Evolutionary conservation across 2,888 invertebrate species (phyloP).

Genomic region (Leptopilina drosophilae): DNA sequence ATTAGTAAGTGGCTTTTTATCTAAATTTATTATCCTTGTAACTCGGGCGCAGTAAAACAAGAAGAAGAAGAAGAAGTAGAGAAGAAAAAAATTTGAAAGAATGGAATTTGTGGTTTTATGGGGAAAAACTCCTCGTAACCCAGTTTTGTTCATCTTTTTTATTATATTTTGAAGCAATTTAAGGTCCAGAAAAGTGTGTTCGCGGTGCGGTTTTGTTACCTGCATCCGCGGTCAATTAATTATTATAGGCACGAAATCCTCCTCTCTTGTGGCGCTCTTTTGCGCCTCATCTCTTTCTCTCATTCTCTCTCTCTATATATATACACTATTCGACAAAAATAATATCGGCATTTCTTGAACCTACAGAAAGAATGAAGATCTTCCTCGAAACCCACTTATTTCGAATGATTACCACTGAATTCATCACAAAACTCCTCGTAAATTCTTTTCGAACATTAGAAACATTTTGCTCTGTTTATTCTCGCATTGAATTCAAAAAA

Average conservation of each 20-base stretch:
- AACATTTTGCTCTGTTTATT: too few relatives aligned
- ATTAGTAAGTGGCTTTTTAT: slow-evolving; percentile 9
- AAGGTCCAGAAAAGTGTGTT: background rate
- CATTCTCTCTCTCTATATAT: background rate
- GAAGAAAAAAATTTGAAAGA: slow-evolving; percentile 4
- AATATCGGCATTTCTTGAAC: slow-evolving; percentile 18
- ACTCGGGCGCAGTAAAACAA: too few relatives aligned
- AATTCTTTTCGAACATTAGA: slow-evolving; percentile 36
- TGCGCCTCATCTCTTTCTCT: background rate
- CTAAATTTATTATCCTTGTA: background rate
- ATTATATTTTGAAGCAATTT: slow-evolving; percentile 2
- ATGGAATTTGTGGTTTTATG: slow-evolving; percentile 3
- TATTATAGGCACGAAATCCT: background rate
- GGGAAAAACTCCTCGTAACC: slow-evolving; percentile 1
- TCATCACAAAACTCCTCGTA: slow-evolving; percentile 38
- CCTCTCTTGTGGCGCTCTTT: background rate
- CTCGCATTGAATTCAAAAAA: too few relatives aligned
- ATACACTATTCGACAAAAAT: background rate
- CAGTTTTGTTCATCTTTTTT: background rate
- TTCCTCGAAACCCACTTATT: slow-evolving; percentile 43
- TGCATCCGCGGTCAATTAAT: slow-evolving; percentile 5
- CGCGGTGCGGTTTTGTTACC: background rate
- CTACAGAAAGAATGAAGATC: slow-evolving; percentile 27
- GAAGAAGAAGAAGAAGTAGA: too few relatives aligned
- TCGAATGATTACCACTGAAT: slow-evolving; percentile 44